Conservation (phyloP, 2,113 vertebrate genomes). For the Leucopternis melanops region DNA sequence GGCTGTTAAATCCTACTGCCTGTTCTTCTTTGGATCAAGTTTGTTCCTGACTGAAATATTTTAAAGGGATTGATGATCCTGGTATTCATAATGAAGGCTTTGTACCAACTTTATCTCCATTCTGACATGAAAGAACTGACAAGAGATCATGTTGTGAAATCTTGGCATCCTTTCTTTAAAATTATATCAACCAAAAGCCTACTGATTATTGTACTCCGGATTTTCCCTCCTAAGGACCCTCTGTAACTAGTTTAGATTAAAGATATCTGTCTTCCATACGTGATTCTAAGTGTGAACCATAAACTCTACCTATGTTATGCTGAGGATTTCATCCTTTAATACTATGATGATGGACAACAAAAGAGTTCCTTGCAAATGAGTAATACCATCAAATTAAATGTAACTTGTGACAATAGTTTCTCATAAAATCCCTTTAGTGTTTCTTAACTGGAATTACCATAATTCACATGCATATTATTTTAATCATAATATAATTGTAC, state of each 20-base stretch:
- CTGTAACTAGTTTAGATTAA: not conserved
- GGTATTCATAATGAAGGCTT: not conserved
- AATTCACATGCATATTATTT: slow-evolving; percentile 1
- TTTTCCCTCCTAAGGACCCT: not conserved
- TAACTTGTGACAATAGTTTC: not conserved
- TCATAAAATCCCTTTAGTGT: not conserved
- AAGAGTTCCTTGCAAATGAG: not conserved
- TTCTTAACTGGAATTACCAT: not conserved
- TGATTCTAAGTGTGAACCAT: not conserved
- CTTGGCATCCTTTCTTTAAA: not conserved
- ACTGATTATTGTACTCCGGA: not conserved
- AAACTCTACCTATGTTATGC: not conserved
- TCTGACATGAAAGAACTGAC: not conserved
- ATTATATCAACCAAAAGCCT: not conserved
- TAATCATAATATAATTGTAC: not conserved
- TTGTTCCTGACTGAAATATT: not conserved
- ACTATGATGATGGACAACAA: not conserved
- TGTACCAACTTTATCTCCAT: not conserved
- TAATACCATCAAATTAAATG: not conserved
- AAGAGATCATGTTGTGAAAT: not conserved
- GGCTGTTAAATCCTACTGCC: not conserved
- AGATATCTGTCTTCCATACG: not conserved
- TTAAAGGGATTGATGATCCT: not conserved
- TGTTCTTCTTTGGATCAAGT: not conserved
- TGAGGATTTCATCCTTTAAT: not conserved